Evolutionary conservation across 2,888 invertebrate species (phyloP).

Genomic region (Harpalus rufipes): DNA sequence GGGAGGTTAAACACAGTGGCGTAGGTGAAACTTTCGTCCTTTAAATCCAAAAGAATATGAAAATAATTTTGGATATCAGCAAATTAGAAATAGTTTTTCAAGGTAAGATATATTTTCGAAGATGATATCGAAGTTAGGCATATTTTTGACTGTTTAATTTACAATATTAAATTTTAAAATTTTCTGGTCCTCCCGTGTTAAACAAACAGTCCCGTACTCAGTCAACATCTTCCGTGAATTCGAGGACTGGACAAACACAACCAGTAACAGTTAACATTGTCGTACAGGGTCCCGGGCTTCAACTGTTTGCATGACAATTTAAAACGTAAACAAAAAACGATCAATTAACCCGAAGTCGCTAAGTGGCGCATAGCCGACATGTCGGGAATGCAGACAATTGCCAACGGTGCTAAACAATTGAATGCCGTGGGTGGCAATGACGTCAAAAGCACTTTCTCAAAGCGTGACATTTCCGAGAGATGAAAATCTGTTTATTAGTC

Average conservation of each 20-base stretch:
- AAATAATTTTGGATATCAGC: too few species aligned
- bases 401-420: slow-evolving; percentile 51
- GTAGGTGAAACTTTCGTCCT: neutral
- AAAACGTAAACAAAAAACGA: slow-evolving; percentile 63
- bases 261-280: slow-evolving; percentile 36
- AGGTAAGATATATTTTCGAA: too few species aligned
- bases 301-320: slow-evolving; percentile 64
- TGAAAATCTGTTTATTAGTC: slow-evolving; percentile 34
- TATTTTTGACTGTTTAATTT: too few species aligned
- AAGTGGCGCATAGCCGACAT: slow-evolving; percentile 53
- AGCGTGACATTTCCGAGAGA: slow-evolving; percentile 36
- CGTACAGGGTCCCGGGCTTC: slow-evolving; percentile 31
- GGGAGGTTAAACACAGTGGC: slow-evolving; percentile 3
- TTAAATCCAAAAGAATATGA: too few species aligned
- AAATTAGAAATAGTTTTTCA: too few species aligned
- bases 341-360: slow-evolving; percentile 62
- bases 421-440: slow-evolving; percentile 51
- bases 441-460: slow-evolving; percentile 44
- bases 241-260: slow-evolving; percentile 20
- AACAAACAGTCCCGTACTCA: slow-evolving; percentile 28
- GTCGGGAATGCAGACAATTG: slow-evolving; percentile 56
- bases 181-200: neutral
- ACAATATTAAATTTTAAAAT: neutral
- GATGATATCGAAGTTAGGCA: too few species aligned
- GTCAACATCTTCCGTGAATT: slow-evolving; percentile 53